Evolutionary conservation across 1,140 invertebrate genomes (phyloP).

Genomic region (Acyrthosiphon pisum): DNA sequence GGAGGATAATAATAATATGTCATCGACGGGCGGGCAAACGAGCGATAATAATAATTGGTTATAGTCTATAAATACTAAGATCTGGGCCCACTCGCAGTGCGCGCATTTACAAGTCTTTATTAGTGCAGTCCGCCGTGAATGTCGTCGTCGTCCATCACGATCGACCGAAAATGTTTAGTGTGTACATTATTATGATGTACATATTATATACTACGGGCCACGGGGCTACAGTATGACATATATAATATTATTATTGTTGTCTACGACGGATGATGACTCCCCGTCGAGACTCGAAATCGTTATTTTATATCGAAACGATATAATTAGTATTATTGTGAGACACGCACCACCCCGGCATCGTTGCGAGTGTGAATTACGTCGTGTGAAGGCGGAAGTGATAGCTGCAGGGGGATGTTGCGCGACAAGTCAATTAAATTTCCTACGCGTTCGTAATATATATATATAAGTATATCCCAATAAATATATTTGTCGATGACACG

Average conservation of each 20-base stretch:
- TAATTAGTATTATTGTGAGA: not conserved
- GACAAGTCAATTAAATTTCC: not conserved
- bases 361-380: not conserved
- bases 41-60: conserved; percentile 20
- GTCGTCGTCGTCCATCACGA: not conserved
- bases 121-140: not conserved
- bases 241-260: not conserved
- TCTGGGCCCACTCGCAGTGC: not conserved
- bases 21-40: not conserved
- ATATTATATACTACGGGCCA: not conserved
- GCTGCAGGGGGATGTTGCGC: not conserved
- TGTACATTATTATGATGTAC: not conserved
- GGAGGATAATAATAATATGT: not conserved
- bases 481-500: not conserved
- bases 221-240: not conserved
- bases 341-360: not conserved
- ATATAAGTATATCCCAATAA: too few relatives aligned
- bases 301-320: not conserved
- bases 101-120: not conserved
- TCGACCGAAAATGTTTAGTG: not conserved
- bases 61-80: not conserved
- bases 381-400: not conserved
- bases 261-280: not conserved
- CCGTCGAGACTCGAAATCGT: not conserved
- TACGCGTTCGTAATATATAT: not conserved